A percentile compares a stretch with the other conserved stretches of the same genome.
These are phyloP conservation scores for Luehdorfia chinensis DNA, from an alignment of 1,140 invertebrate genomes.

Conservation along the genomic window DNA sequence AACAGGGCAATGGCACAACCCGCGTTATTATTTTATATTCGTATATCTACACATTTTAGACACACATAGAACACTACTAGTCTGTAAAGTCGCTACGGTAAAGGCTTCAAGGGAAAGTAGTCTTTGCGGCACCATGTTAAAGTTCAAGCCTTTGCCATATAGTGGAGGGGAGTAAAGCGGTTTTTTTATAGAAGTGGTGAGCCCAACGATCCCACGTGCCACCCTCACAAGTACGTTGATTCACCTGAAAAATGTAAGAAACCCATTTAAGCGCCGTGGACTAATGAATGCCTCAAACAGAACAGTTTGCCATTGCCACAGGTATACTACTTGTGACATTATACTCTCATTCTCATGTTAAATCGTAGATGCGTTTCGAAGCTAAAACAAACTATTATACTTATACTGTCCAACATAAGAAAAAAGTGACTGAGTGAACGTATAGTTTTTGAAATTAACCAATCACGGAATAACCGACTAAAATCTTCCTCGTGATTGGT, in stretches of 20 bases:
- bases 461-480: too few species aligned
- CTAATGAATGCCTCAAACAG: constrained; percentile 33
- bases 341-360: too few species aligned
- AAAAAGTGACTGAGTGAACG: too few species aligned
- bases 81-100: constrained; percentile 51
- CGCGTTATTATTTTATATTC: constrained; percentile 32
- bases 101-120: constrained; percentile 41
- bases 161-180: constrained; percentile 41
- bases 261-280: constrained; percentile 49
- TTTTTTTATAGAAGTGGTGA: constrained; percentile 48
- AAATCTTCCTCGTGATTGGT: too few species aligned
- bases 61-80: constrained; percentile 64
- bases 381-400: too few species aligned
- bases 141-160: constrained; percentile 47
- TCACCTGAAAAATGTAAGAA: constrained; percentile 74
- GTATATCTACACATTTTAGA: constrained; percentile 61
- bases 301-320: constrained; percentile 15
- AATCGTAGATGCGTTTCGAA: too few species aligned
- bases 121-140: constrained; percentile 47
- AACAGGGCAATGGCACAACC: constrained; percentile 55
- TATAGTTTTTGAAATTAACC: too few species aligned
- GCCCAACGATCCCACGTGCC: constrained; percentile 44
- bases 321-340: too few species aligned
- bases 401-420: too few species aligned
- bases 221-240: constrained; percentile 76